Base-by-base conservation (phyloP, 2,797 vertebrate genomes). In the Alosa sapidissima region DNA sequence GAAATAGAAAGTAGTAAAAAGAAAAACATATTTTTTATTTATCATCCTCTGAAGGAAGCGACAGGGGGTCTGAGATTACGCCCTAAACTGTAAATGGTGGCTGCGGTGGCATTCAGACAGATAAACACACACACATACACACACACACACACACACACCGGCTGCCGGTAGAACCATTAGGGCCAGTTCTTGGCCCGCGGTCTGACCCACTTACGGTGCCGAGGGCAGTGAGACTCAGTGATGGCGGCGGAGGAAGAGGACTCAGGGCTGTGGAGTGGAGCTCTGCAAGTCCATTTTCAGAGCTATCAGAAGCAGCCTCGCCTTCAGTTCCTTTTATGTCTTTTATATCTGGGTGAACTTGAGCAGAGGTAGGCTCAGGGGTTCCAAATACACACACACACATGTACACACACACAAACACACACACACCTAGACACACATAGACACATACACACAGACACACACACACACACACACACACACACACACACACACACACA, bases 21-120 rank as follows among this genome's bases (percentile, higher is more conserved):
- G 83, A 84, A 88, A 85, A 88, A 87, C 87, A 88, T 83, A 87
- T 88, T 89, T 88, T 54, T 88, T 88, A 89, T 89, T 89, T 85
- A 88, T 86, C 47, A 81, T 85, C 5, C 36, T 83, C 81, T 83
- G 81, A 85, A 88, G 84, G 84, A 86, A 87, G 82, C 82, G 85
- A 89, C 81, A 41, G 41, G 49, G 85, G 75, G 82, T 55, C 54
- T 52, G 82, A 72, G 62, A 49, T 81, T 81, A 81, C 45, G 45
- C 8, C 28, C 65, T 36, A 72, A 72, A 24, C 65, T 45, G 68
- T 75, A 75, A 75, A 75, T 75, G 68, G 68, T 75, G 68, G 33
- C 68, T 75, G 68, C 33, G 36, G 49, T 55, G 49, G 81, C 41
- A 48, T 86, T 78, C 51, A 2, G 82, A 19, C 81, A n/a, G 19